Percentiles rank a stretch among this genome's conserved stretches.
Evolutionary conservation across 2,888 invertebrate species (phyloP).

Genomic region (Parnassius apollo): DNA sequence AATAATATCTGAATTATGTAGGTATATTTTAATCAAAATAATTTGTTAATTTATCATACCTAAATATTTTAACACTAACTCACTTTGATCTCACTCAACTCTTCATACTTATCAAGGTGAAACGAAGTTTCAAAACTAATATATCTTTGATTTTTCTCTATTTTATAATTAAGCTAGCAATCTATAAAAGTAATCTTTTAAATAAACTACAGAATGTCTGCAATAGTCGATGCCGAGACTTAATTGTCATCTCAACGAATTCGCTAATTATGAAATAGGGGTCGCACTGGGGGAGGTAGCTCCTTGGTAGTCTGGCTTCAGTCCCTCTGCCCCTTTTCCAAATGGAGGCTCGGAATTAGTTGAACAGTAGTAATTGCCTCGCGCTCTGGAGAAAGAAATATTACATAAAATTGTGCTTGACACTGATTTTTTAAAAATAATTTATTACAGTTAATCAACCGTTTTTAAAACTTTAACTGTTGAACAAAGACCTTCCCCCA

Average conservation of each 20-base stretch:
- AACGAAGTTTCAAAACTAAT: no score
- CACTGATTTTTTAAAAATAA: no score
- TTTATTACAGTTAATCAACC: no score
- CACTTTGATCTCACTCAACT: no score
- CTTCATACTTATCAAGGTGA: no score
- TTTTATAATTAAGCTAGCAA: neutral
- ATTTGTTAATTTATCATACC: no score
- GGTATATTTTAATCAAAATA: no score
- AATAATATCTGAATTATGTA: no score
- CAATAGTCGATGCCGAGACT: neutral
- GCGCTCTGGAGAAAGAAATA: conserved; percentile 47
- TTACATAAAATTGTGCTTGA: no score
- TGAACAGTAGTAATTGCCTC: conserved; percentile 62
- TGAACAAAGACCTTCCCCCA: no score
- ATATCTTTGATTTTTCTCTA: neutral
- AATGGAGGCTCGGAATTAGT: conserved; percentile 52
- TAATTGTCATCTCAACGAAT: neutral
- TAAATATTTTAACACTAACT: no score
- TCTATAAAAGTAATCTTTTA: conserved; percentile 3
- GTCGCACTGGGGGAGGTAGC: neutral
- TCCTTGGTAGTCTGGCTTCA: conserved; percentile 37
- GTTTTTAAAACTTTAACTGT: no score
- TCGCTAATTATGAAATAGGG: neutral
- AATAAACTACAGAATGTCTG: neutral
- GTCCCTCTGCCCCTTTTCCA: conserved; percentile 51